phyloP scores from a whole-genome alignment of 2,113 vertebrate genomes.

The Baryphthengus martii region DNA sequence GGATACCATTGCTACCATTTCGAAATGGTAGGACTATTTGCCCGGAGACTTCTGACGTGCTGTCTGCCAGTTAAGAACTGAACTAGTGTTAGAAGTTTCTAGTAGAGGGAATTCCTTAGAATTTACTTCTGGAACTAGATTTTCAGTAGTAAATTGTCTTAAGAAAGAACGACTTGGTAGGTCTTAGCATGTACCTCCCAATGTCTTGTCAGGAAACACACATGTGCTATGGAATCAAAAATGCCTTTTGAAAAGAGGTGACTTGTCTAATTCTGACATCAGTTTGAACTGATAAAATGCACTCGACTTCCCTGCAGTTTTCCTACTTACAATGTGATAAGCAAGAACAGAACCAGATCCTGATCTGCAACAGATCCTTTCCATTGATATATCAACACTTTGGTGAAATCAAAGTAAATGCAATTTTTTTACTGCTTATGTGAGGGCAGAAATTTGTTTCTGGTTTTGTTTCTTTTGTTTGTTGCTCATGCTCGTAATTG shows the following conservation, averaged over 20 bases:
- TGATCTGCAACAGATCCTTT: neutral
- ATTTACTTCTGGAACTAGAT: neutral
- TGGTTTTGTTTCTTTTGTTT: constrained; percentile 3
- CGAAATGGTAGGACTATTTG: neutral
- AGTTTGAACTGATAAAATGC: neutral
- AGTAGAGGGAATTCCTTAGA: neutral
- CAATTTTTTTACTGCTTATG: neutral
- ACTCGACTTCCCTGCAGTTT: neutral
- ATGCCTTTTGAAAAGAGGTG: neutral
- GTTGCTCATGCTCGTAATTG: constrained; percentile 64
- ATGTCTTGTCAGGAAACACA: neutral
- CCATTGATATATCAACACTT: neutral
- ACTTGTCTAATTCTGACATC: neutral
- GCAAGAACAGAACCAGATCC: neutral
- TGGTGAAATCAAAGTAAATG: neutral
- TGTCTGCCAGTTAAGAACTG: neutral
- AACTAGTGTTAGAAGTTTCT: neutral
- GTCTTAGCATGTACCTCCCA: neutral
- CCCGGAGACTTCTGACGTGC: fast-evolving
- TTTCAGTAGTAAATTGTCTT: neutral
- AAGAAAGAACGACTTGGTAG: neutral
- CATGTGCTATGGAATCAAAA: neutral
- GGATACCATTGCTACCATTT: no score
- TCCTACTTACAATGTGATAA: neutral
- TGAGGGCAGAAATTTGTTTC: neutral